A percentile compares a stretch with the other conserved stretches of the same genome.
These are phyloP conservation scores for Eumerus sabulonum DNA, from an alignment of 2,888 invertebrate species.

Conservation along the genomic window DNA sequence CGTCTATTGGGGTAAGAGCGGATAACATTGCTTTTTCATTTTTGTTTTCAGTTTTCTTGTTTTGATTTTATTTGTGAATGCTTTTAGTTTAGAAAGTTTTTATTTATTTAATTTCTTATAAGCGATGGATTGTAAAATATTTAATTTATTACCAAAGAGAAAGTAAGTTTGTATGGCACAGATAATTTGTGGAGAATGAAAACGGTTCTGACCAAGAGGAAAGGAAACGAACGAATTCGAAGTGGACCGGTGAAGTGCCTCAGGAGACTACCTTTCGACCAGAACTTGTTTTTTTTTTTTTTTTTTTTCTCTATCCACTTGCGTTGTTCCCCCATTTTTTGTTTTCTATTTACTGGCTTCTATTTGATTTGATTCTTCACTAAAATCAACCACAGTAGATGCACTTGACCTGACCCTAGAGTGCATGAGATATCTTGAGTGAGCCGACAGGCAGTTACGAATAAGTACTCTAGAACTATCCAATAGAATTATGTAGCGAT, in stretches of 20 bases:
- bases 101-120: neutral
- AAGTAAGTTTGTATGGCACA: neutral
- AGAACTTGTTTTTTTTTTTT: conserved; percentile 20
- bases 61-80: conserved; percentile 20
- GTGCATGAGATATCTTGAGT: neutral
- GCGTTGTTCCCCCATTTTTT: conserved; percentile 43
- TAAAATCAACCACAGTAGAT: neutral
- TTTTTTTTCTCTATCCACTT: conserved; percentile 45
- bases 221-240: conserved; percentile 7
- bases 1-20: conserved; percentile 91
- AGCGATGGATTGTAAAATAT: conserved; percentile 44
- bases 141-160: conserved; percentile 20
- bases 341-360: too few species aligned
- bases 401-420: too few species aligned
- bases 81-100: conserved; percentile 4
- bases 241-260: conserved; percentile 39
- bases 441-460: neutral
- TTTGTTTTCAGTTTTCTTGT: conserved; percentile 23
- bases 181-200: conserved; percentile 6
- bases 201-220: conserved; percentile 9
- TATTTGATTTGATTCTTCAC: neutral
- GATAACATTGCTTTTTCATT: conserved; percentile 3
- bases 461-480: neutral
- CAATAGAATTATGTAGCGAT: too few species aligned
- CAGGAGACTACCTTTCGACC: conserved; percentile 49